A percentile compares a stretch with the other conserved stretches of the same genome.
Evolutionary conservation across 2,888 invertebrate genomes (phyloP).

Genomic region (Macrosoma leucophasiata): DNA sequence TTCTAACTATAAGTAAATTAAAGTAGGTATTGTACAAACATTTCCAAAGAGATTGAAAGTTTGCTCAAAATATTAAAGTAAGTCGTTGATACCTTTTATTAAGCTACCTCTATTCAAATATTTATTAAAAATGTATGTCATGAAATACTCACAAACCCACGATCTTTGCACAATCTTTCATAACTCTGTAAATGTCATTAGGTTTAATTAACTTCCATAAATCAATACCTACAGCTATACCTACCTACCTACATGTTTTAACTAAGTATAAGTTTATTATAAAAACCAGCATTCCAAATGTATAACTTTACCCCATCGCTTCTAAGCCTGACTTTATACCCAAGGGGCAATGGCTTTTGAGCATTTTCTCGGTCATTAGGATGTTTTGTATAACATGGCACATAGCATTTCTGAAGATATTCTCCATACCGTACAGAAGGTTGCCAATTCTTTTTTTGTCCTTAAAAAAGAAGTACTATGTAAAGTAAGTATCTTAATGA

Average conservation of each 20-base stretch:
- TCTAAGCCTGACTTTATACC: constrained; percentile 47
- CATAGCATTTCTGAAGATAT: constrained; percentile 46
- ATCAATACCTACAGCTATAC: too few species aligned
- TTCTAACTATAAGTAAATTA: constrained; percentile 34
- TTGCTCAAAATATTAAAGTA: too few species aligned
- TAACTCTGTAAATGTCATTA: constrained; percentile 42
- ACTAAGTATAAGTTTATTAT: too few species aligned
- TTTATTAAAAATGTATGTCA: too few species aligned
- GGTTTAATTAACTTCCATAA: neutral
- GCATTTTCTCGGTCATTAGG: constrained; percentile 24
- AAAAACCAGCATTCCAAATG: too few species aligned
- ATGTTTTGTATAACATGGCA: constrained; percentile 37
- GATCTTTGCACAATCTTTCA: constrained; percentile 37
- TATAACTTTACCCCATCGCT: constrained; percentile 38
- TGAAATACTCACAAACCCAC: constrained; percentile 42
- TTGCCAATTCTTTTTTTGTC: constrained; percentile 34
- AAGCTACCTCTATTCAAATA: too few species aligned
- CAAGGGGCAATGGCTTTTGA: constrained; percentile 36
- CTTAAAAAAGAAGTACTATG: constrained; percentile 38
- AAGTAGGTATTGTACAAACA: constrained; percentile 30
- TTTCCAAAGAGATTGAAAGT: neutral
- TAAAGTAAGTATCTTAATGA: too few species aligned
- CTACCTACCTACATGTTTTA: too few species aligned
- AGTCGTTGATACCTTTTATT: too few species aligned
- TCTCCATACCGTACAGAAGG: constrained; percentile 46